A percentile compares a stretch with the other conserved stretches of the same genome.
Conservation (phyloP, 2,888 invertebrate species). For the Eledona agricola region DNA sequence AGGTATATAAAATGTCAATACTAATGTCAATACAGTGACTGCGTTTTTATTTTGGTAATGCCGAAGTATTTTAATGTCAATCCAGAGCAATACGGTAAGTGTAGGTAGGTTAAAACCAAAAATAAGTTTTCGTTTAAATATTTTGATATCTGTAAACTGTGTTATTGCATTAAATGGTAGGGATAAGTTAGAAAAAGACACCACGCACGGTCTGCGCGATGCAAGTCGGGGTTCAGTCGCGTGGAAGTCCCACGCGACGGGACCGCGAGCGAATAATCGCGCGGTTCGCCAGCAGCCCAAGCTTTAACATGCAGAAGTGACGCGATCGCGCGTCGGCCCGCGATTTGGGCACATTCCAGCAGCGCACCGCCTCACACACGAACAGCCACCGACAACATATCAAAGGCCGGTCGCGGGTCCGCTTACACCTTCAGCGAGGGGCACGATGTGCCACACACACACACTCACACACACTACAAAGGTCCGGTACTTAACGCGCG, state of each 20-base stretch:
- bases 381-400: too few relatives aligned
- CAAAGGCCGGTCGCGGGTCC: constrained; percentile 60
- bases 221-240: too few relatives aligned
- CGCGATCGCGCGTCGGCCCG: constrained; percentile 43
- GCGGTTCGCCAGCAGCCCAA: constrained; percentile 46
- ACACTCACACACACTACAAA: too few relatives aligned
- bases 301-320: constrained; percentile 46
- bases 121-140: constrained; percentile 59
- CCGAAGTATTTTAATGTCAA: constrained; percentile 62
- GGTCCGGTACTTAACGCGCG: too few relatives aligned
- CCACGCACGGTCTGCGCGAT: too few relatives aligned
- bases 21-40: constrained; percentile 62
- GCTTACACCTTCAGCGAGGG: constrained; percentile 40
- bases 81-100: constrained; percentile 64
- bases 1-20: constrained; percentile 63
- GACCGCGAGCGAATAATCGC: constrained; percentile 23
- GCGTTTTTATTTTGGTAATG: constrained; percentile 52
- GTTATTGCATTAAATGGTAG: constrained; percentile 61
- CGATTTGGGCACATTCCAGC: constrained; percentile 54
- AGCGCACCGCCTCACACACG: constrained; percentile 47
- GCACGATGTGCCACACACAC: too few relatives aligned
- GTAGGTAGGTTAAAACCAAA: constrained; percentile 60
- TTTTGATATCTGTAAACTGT: constrained; percentile 63
- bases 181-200: constrained; percentile 53
- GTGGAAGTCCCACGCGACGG: too few relatives aligned